These are phyloP conservation scores for Lithobates sylvaticus DNA, from an alignment of 2,797 vertebrate species.

Conservation along the genomic window DNA sequence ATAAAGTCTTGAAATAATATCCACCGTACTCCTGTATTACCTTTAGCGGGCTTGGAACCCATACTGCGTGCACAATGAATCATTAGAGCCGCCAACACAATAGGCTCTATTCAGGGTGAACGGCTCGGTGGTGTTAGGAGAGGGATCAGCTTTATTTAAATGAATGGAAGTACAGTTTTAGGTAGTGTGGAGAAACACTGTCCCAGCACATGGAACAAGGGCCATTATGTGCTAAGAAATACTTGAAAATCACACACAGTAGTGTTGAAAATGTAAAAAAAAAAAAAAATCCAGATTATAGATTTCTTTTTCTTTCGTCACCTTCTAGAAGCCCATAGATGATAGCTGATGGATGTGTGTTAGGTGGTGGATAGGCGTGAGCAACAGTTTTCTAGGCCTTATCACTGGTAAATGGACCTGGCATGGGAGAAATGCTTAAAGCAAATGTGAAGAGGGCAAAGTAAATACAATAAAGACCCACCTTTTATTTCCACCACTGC, in stretches of 20 bases:
- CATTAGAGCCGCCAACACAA: conserved; percentile 47
- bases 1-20: conserved; percentile 19
- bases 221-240: conserved; percentile 45
- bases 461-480: too few species aligned
- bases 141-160: conserved; percentile 48
- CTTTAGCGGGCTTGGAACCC: conserved; percentile 25
- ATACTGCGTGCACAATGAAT: conserved; percentile 41
- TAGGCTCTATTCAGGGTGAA: conserved; percentile 50
- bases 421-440: too few species aligned
- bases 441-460: too few species aligned
- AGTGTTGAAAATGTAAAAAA: conserved; percentile 1
- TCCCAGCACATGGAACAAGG: conserved; percentile 42
- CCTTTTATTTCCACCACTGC: too few species aligned
- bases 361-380: background rate
- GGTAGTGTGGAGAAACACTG: conserved; percentile 40
- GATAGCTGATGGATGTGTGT: background rate
- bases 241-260: conserved; percentile 28
- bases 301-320: background rate
- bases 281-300: background rate
- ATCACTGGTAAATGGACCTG: too few species aligned
- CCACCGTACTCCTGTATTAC: conserved; percentile 22
- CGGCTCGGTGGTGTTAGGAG: conserved; percentile 16
- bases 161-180: conserved; percentile 47
- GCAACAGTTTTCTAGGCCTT: too few species aligned
- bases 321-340: background rate